Evolutionary conservation across 2,797 vertebrate genomes (phyloP).

Genomic region (Malurus leucopterus): DNA sequence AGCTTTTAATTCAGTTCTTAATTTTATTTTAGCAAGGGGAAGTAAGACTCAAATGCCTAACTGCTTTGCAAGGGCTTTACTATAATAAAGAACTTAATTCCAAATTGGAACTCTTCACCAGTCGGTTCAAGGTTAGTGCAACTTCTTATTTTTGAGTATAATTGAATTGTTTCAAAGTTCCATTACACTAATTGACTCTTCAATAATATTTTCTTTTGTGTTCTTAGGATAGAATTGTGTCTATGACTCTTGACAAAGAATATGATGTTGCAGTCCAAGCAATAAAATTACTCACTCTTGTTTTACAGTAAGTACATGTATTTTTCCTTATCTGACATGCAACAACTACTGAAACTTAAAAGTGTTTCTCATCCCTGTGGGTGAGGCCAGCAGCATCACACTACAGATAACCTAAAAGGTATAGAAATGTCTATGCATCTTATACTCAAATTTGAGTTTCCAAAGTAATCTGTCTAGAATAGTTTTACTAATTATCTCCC

Average conservation of each 20-base stretch:
- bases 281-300: slow-evolving; percentile 97
- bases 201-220: slow-evolving; percentile 36
- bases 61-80: slow-evolving; percentile 96
- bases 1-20: slow-evolving; percentile 45
- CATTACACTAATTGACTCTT: background rate
- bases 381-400: background rate
- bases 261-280: slow-evolving; percentile 98
- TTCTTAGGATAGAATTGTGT: slow-evolving; percentile 94
- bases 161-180: background rate
- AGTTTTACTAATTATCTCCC: background rate
- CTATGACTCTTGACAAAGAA: slow-evolving; percentile 99
- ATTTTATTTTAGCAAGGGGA: slow-evolving; percentile 90
- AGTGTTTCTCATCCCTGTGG: background rate
- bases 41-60: slow-evolving; percentile 97
- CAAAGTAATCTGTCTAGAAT: background rate
- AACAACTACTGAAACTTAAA: background rate
- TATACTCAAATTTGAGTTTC: background rate
- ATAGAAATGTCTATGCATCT: background rate
- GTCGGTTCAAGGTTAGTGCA: slow-evolving; percentile 92
- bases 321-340: background rate
- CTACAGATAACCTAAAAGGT: background rate
- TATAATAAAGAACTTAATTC: slow-evolving; percentile 97
- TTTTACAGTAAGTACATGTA: slow-evolving; percentile 90
- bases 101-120: slow-evolving; percentile 98
- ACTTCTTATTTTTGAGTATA: background rate